Evolutionary conservation across 2,797 vertebrate genomes (phyloP).

Genomic region (Sebastes matsubarae): DNA sequence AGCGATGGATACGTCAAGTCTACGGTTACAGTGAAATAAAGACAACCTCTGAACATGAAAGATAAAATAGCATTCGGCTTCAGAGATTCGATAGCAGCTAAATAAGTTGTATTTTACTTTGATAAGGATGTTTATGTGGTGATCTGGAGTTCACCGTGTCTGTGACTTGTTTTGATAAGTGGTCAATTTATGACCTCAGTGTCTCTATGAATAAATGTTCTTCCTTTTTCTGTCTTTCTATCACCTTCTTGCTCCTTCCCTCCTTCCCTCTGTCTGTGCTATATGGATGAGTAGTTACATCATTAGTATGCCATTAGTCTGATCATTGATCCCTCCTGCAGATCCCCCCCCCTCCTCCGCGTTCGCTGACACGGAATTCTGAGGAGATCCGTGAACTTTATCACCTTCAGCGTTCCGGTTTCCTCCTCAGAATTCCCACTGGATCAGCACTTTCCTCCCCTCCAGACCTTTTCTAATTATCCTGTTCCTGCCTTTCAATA

Average conservation of each 20-base stretch:
- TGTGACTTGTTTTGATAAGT: constrained; percentile 40
- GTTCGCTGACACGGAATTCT: constrained; percentile 77
- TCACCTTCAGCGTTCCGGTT: constrained; percentile 78
- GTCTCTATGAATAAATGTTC: background rate
- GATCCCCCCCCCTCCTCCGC: constrained; percentile 29
- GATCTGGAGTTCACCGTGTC: background rate
- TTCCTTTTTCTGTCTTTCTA: background rate
- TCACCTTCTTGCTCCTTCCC: background rate
- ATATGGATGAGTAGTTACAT: constrained; percentile 68
- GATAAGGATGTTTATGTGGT: background rate
- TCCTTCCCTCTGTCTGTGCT: constrained; percentile 1
- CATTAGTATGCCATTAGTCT: constrained; percentile 83
- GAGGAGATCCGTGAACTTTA: constrained; percentile 80
- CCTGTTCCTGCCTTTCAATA: constrained; percentile 84
- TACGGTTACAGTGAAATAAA: constrained; percentile 9
- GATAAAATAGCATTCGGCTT: background rate
- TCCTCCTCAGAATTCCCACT: constrained; percentile 76
- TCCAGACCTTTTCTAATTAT: constrained; percentile 84
- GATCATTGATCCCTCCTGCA: constrained; percentile 76
- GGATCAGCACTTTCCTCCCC: constrained; percentile 80
- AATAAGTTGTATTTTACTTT: constrained; percentile 15
- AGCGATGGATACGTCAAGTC: background rate
- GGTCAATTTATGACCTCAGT: constrained; percentile 32
- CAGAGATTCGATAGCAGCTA: background rate
- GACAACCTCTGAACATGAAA: background rate